These are phyloP conservation scores for Stenodera caucasica DNA, from an alignment of 2,888 invertebrate genomes.

Conservation along the genomic window DNA sequence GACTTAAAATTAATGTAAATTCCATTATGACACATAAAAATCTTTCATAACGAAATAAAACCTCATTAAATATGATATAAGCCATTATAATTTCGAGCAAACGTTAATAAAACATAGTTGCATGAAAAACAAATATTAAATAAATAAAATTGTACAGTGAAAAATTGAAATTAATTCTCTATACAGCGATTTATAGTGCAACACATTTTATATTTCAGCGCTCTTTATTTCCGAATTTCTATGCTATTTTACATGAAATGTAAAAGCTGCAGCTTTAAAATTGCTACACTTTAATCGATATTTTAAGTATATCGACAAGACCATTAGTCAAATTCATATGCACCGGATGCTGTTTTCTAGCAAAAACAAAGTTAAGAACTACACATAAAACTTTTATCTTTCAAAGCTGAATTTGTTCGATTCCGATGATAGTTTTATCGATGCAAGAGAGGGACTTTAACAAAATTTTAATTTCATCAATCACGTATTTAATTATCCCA, in stretches of 20 bases:
- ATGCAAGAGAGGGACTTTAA: no score
- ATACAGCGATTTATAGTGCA: background rate
- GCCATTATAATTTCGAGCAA: no score
- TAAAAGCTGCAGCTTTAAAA: slow-evolving; percentile 9
- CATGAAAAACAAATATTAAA: background rate
- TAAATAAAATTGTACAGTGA: background rate
- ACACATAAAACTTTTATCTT: background rate
- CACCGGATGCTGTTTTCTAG: background rate
- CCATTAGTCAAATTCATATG: slow-evolving; percentile 19
- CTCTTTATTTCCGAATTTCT: background rate
- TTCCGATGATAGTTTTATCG: no score
- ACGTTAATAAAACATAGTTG: background rate
- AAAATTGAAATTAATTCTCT: background rate
- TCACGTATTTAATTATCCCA: slow-evolving; percentile 28
- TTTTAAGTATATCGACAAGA: slow-evolving; percentile 15
- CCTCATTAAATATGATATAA: no score
- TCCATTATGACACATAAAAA: no score
- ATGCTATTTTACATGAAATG: slow-evolving; percentile 13
- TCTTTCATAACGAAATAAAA: no score
- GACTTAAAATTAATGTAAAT: no score
- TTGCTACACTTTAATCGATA: slow-evolving; percentile 16
- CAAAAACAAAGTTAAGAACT: background rate
- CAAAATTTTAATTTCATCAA: slow-evolving; percentile 14
- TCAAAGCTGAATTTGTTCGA: no score
- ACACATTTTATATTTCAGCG: background rate